Conservation (phyloP, 2,888 invertebrate species). For the Athalia rosae region DNA sequence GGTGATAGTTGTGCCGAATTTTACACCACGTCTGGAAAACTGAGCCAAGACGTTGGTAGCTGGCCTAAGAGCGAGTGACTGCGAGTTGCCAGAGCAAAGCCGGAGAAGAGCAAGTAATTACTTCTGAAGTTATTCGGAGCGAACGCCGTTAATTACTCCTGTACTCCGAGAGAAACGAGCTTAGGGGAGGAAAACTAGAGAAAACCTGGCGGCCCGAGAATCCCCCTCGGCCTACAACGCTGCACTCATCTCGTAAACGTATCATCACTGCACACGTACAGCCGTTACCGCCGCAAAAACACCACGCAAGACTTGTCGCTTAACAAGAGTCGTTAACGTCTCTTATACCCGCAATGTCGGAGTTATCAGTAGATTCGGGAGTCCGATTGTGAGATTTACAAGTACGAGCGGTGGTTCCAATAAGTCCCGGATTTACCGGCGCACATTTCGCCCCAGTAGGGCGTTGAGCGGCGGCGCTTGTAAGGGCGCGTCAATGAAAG, state of each 20-base stretch:
- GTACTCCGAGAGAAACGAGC: not conserved
- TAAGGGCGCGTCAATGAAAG: slow-evolving; percentile 16
- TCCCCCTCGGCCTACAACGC: not conserved
- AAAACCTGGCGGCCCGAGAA: not conserved
- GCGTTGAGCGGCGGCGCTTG: not conserved
- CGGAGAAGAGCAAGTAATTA: slow-evolving; percentile 26
- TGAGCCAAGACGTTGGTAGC: not conserved
- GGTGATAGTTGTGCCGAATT: slow-evolving; percentile 12
- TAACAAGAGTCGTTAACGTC: slow-evolving; percentile 2
- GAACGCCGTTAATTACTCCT: slow-evolving; percentile 32
- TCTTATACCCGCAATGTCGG: not conserved
- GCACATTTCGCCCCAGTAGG: not conserved
- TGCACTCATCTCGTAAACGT: slow-evolving; percentile 36
- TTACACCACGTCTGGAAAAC: slow-evolving; percentile 17
- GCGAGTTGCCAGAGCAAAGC: slow-evolving; percentile 19
- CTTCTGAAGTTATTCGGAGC: slow-evolving; percentile 31
- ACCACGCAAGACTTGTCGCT: slow-evolving; percentile 12
- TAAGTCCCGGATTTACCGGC: no score
- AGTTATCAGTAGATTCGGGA: no score
- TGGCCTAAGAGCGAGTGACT: slow-evolving; percentile 7
- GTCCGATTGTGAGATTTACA: no score
- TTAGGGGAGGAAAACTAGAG: slow-evolving; percentile 1
- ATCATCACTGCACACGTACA: not conserved
- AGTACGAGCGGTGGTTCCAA: no score
- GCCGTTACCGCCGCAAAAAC: not conserved